A percentile compares a stretch with the other conserved stretches of the same genome.
phyloP scores from a whole-genome alignment of 2,888 invertebrate genomes.

The Empis livida region DNA sequence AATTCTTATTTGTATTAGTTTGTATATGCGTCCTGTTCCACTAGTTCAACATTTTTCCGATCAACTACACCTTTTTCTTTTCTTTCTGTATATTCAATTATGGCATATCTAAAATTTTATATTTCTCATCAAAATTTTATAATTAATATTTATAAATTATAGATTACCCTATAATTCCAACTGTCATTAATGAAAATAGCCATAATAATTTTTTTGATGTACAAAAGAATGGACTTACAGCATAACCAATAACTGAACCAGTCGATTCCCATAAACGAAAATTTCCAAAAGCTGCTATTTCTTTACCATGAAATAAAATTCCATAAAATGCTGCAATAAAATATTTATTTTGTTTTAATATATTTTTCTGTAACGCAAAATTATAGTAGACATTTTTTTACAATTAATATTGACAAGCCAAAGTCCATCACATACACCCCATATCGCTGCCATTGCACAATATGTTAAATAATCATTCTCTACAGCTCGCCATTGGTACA shows the following conservation, averaged over 20 bases:
- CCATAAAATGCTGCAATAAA: constrained; percentile 65
- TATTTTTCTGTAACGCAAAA: background rate
- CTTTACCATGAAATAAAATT: constrained; percentile 67
- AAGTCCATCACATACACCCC: constrained; percentile 82
- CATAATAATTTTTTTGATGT: constrained; percentile 57
- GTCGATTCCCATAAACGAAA: constrained; percentile 86
- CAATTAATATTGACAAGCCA: constrained; percentile 90
- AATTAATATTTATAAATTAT: constrained; percentile 6
- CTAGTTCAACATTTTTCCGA: constrained; percentile 12
- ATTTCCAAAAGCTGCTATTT: constrained; percentile 86
- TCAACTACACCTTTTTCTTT: constrained; percentile 13
- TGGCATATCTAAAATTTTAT: constrained; percentile 22
- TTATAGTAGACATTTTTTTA: constrained; percentile 34
- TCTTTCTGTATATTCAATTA: constrained; percentile 24
- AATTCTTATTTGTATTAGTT: no score
- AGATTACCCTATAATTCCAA: constrained; percentile 62
- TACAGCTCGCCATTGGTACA: constrained; percentile 61
- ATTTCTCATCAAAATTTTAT: constrained; percentile 22
- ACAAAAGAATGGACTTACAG: constrained; percentile 63
- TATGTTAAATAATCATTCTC: constrained; percentile 54
- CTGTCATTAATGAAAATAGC: constrained; percentile 49
- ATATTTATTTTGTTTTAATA: background rate
- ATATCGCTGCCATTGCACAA: constrained; percentile 66
- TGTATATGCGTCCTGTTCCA: no score
- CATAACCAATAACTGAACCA: constrained; percentile 77